phyloP scores from a whole-genome alignment of 2,113 vertebrate species.

The Herpetotheres cachinnans region DNA sequence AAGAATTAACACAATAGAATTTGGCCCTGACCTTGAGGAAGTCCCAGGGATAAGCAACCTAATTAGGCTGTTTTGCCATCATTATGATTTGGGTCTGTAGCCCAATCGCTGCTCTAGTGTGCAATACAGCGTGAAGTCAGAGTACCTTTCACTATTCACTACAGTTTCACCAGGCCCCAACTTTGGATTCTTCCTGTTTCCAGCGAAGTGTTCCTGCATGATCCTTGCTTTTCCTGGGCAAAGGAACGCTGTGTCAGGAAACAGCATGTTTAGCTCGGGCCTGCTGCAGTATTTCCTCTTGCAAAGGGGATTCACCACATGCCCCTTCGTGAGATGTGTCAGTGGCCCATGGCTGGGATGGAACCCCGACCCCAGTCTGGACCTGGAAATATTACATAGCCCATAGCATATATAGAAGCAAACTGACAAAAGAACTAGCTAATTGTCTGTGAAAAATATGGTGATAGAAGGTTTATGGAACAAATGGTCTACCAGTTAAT shows the following conservation, averaged over 20 bases:
- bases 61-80: background rate
- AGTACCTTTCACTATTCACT: background rate
- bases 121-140: background rate
- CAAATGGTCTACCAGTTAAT: background rate
- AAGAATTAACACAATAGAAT: background rate
- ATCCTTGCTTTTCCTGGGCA: background rate
- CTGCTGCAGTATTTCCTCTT: background rate
- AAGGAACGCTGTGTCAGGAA: background rate
- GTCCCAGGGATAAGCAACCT: background rate
- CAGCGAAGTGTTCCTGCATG: background rate
- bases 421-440: background rate
- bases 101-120: background rate
- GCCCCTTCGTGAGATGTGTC: rapidly evolving
- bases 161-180: rapidly evolving
- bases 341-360: rapidly evolving
- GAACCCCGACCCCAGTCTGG: background rate
- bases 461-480: background rate
- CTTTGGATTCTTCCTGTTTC: background rate
- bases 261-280: background rate
- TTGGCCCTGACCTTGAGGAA: background rate
- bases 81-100: background rate
- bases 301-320: rapidly evolving
- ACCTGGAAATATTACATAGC: background rate
- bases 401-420: background rate
- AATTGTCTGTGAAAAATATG: background rate